Base-by-base conservation (phyloP, 53 echinoderm and acorn worm species). In the Patiria pectinifera region DNA sequence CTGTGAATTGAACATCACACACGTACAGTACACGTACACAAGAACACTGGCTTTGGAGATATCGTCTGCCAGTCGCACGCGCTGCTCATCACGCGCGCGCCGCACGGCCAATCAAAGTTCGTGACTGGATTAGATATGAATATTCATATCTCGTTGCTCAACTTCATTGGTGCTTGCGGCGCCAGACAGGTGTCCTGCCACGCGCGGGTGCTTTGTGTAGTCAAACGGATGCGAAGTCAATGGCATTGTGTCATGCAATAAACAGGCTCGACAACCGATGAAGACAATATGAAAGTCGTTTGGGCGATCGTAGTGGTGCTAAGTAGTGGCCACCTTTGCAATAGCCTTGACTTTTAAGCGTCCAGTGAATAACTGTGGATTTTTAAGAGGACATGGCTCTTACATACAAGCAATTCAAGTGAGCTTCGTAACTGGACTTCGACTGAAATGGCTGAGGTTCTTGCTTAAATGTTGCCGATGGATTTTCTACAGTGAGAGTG, bases 91-190 rank as follows among this genome's bases (percentile, higher is more conserved):
- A 45, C 48, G 11, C 48, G 80, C 48, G 11, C 45, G 3, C 45
- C 76, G 44, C 76, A 43, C 44, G 26, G 23, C 76, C 25, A 2
- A 76, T 76, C 26, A 76, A 79, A 44, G 14, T 79, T n/a, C 45
- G 80, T 79, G 47, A 79, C 80, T 46, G 44, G 44, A 11, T 47
- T 15, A 1, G 1, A 25, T 16, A 78, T 88, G 88, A 88, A 88
- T 88, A 88, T 88, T 88, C 88, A 88, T 88, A 78, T 59, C 26
- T 10, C 78, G 43, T 59, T 59, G 78, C 61, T 59, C 61, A 78
- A 78, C 71, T 60, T 45, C 88, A 88, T 88, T 88, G 88, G 88
- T 16, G 24, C 87, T 77, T 21, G 24, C 21, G 21, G 72, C 45
- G 72, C 23, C 66, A 72, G 86, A 46, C 86, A 86, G 86, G 86